Evolutionary conservation across 2,113 vertebrate species (phyloP).

Genomic region (Oceanites oceanicus): DNA sequence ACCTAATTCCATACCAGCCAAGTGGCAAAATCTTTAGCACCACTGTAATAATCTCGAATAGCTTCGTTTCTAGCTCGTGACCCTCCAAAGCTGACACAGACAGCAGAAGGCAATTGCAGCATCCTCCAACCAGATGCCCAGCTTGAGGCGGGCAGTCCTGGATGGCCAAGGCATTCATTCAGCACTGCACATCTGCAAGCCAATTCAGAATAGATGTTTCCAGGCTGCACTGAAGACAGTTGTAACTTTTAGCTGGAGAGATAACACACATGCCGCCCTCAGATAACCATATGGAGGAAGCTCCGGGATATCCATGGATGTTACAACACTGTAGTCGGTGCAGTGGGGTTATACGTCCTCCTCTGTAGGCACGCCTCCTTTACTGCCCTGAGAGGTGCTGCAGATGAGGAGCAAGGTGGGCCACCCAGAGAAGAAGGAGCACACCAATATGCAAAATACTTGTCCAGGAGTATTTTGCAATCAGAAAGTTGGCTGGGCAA

Average conservation of each 20-base stretch:
- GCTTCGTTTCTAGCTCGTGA: not conserved
- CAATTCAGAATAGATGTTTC: not conserved
- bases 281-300: not conserved
- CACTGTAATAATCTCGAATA: not conserved
- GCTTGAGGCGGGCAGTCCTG: fast-evolving
- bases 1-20: not conserved
- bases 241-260: not conserved
- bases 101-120: not conserved
- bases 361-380: not conserved
- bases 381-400: no score
- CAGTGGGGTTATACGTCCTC: fast-evolving
- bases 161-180: not conserved
- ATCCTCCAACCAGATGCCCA: not conserved
- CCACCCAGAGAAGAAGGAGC: not conserved
- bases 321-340: fast-evolving
- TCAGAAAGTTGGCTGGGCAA: not conserved
- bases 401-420: not conserved
- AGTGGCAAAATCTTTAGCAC: not conserved
- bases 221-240: not conserved
- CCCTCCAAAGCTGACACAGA: not conserved
- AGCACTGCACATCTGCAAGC: not conserved
- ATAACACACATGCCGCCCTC: not conserved
- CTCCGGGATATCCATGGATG: fast-evolving
- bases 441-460: not conserved
- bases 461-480: not conserved